These are phyloP conservation scores for Melipona beecheii DNA, from an alignment of 2,888 invertebrate genomes.

Conservation along the genomic window DNA sequence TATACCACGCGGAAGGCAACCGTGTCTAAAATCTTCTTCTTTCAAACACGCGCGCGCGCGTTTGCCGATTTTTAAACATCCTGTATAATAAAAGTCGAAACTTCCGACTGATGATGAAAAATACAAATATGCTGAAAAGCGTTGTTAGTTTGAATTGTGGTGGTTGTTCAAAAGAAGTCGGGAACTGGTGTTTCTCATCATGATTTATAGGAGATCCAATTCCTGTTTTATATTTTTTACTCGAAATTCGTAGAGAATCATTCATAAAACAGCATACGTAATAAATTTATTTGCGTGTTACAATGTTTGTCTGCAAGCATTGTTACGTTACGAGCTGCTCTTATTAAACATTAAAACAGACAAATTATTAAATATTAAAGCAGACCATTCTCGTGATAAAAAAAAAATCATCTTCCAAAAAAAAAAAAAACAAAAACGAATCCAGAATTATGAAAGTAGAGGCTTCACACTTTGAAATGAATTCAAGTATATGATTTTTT, in stretches of 20 bases:
- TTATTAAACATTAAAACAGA: not conserved
- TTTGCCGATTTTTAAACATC: not conserved
- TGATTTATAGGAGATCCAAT: not conserved
- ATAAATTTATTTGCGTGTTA: no score
- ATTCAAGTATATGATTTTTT: no score
- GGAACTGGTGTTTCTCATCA: not conserved
- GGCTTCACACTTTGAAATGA: no score
- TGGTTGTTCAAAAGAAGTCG: not conserved
- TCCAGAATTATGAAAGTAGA: no score
- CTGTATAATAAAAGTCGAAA: slow-evolving; percentile 3
- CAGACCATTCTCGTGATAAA: no score
- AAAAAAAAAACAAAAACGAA: no score
- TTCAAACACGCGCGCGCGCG: not conserved
- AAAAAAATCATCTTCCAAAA: no score
- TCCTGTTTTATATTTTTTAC: not conserved
- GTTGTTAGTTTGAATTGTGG: not conserved
- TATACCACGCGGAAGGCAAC: not conserved
- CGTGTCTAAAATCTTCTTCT: not conserved
- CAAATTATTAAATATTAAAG: no score
- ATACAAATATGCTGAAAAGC: not conserved
- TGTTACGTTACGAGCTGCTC: not conserved
- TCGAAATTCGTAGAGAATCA: not conserved
- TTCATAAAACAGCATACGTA: not conserved
- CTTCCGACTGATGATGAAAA: not conserved
- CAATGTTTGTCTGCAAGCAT: no score